Evolutionary conservation across 1,140 invertebrate genomes (phyloP), one percentile per base, ranked within the genome.

Genomic region (Dermatophagoides farinae): DNA sequence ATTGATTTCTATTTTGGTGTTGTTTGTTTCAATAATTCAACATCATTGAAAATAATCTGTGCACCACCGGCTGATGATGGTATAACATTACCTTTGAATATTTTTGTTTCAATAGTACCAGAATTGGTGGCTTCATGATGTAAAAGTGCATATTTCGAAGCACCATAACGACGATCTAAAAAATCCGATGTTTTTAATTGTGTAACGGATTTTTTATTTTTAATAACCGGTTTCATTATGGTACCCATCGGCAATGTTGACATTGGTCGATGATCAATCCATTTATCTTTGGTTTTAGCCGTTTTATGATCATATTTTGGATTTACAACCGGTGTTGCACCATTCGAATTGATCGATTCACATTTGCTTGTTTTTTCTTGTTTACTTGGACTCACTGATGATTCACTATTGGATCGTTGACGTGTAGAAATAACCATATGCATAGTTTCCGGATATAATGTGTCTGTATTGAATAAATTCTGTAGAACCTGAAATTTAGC

Each of bases 1-100:
- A 31, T 31, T 31, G 31, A 2, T 31, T 31, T 31, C 8, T 31
- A 31, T 43, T 72, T 78, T 4, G 89, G 88, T 0, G 86, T 88
- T 64, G 78, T 77, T 70, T 95, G 89, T 66, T 82, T 84, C 6
- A 97, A 71, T 64, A 82, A 82, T 73, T 97, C 93, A 2, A 97
- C 84, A 72, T 96, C 93, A 65, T 88, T 86, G 67, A 97, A 95
- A 31, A 96, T 82, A 0, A 97, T 88, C 69, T 95, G 88, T 1
- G 88, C 85, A 0, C 93, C 93, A 11, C 93, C 92, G 16, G 84
- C 84, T 61, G 82, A 82, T 0, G 92, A 96, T 12, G 87, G 88
- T 16, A 95, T 77, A 37, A 97, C 84, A 71, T 96, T 86, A 47
- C 82, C 90, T 80, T 97, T 98, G 67, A 86, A 88, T 43, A 96